A percentile compares a stretch with the other conserved stretches of the same genome.
These are phyloP conservation scores for Donacobius atricapilla DNA, from an alignment of 2,113 vertebrate species.

Conservation along the genomic window DNA sequence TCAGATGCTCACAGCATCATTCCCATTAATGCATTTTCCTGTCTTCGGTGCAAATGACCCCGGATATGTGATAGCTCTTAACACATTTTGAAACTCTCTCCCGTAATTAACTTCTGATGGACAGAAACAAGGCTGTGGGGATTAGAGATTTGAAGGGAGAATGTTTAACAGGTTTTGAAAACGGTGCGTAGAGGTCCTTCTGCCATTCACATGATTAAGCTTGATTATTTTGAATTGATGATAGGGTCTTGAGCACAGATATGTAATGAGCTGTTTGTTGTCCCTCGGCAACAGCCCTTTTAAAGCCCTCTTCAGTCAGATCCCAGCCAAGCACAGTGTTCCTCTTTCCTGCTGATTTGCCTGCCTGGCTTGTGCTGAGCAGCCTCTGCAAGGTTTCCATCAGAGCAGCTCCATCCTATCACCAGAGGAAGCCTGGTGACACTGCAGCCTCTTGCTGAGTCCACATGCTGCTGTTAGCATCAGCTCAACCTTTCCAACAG, in stretches of 20 bases:
- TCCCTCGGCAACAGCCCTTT: neutral
- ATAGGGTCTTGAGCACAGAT: neutral
- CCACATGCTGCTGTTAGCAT: neutral
- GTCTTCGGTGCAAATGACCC: neutral
- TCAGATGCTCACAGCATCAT: neutral
- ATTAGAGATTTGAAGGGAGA: neutral
- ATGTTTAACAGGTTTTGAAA: constrained; percentile 26
- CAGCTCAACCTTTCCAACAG: neutral
- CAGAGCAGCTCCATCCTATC: neutral
- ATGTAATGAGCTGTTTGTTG: neutral
- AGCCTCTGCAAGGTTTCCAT: neutral
- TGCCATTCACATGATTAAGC: neutral
- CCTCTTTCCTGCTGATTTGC: neutral
- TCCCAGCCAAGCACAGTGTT: neutral
- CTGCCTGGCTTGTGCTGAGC: neutral
- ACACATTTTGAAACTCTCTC: neutral
- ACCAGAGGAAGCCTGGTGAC: neutral
- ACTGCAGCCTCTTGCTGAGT: neutral
- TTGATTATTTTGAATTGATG: constrained; percentile 36
- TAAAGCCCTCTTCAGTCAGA: neutral
- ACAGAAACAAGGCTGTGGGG: neutral
- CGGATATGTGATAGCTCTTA: neutral
- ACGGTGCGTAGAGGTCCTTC: fast-evolving
- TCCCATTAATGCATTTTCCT: neutral
- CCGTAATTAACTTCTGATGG: constrained; percentile 49